Evolutionary conservation across 1,140 invertebrate genomes (phyloP).

Genomic region (Brachionus rubens): DNA sequence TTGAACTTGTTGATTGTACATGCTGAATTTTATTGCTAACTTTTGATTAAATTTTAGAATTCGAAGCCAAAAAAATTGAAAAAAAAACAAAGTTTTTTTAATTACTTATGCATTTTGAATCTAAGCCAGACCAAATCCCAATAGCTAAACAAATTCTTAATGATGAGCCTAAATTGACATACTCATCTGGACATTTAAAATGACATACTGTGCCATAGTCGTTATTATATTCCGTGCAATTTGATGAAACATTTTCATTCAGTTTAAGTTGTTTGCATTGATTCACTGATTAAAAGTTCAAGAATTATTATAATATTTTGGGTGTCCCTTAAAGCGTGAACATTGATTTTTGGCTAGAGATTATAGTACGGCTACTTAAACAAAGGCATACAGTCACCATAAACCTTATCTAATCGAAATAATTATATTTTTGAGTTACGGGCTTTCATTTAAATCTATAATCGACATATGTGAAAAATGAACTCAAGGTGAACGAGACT

Average conservation of each 20-base stretch:
- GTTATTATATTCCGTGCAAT: background rate
- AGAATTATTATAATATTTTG: background rate
- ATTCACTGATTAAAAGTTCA: background rate
- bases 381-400: too few relatives aligned
- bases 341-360: too few relatives aligned
- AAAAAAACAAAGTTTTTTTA: background rate
- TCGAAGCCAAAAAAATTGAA: background rate
- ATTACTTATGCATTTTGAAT: slow-evolving; percentile 2
- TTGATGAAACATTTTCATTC: background rate
- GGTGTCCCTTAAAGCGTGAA: too few relatives aligned
- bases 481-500: too few relatives aligned
- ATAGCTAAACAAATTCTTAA: background rate
- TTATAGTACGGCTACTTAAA: too few relatives aligned
- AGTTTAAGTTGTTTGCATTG: background rate
- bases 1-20: background rate
- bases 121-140: background rate
- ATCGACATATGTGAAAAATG: too few relatives aligned
- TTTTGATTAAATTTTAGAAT: too few relatives aligned
- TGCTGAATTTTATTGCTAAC: too few relatives aligned
- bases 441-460: too few relatives aligned
- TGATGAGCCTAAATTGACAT: slow-evolving; percentile 2
- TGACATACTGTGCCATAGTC: slow-evolving; percentile 1
- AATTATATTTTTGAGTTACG: too few relatives aligned
- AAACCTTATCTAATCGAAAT: too few relatives aligned
- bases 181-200: background rate